Evolutionary conservation across 2,888 invertebrate species (phyloP), one percentile per base, ranked within the genome.

Genomic region (Lithodes maja): DNA sequence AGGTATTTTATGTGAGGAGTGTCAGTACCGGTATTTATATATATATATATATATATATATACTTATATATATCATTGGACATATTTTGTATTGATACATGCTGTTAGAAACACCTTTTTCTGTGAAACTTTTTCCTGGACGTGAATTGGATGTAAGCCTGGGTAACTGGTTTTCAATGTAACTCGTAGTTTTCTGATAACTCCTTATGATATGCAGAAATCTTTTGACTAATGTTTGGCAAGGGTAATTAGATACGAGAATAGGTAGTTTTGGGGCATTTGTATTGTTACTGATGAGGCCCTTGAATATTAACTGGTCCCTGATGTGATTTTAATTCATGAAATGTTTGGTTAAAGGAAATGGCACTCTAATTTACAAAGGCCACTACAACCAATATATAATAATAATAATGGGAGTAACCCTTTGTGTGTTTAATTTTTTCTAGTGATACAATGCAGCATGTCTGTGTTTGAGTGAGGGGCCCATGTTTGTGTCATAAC

Each of bases 381-480:
- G 74, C 81, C 61, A 79, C 81, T 55, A 71, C 68, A 49, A 75
- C 81, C 88, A 80, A 81, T 68, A 17, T 50, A 84, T 61, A 52
- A 54, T 50, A 81, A 84, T 61, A 52, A 54, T 50, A 81, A 68
- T 74, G 88, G 85, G 81, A 84, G 33, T 54, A 77, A 77, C 54
- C 71, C 71, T 71, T 71, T 71, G 17, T 71, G 71, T 71, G 7
- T 61, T 61, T 71, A 78, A 9, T 52, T 86, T 86, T 84, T 81
- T 85, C 75, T 85, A 79, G 74, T 50, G 69, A 81, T 89, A 87
- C 83, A 78, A 75, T 84, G 88, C 88, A 89, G 71, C 85, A 85
- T 89, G 85, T 89, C 88, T 85, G 88, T 88, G 88, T 89, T 89
- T 89, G 75, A 89, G 88, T 89, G 88, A 89, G 88, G 88, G 88